Base-by-base conservation (phyloP, 53 echinoderm and acorn worm genomes). In the Henricia sp. region DNA sequence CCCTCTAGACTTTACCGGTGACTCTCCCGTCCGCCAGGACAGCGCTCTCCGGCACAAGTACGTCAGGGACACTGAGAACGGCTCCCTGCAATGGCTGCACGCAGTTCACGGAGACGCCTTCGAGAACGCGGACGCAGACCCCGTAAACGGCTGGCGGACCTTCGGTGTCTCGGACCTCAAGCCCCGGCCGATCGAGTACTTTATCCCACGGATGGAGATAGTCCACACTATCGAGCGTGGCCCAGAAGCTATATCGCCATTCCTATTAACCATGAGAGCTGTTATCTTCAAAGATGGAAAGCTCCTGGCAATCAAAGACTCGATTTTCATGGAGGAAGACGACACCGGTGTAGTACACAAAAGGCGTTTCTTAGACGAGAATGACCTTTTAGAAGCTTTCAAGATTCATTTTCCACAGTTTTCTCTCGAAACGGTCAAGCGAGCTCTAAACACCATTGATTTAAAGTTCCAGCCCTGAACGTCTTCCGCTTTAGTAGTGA, bases 251-350 rank as follows among this genome's bases (percentile, higher is more conserved):
- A 10, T 48, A 26, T 1, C 56, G 14, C 40, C 41, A 0, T 78
- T 87, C 32, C 37, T 77, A 2, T 32, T 9, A 28, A 55, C 25
- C 54, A 11, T 77, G 12, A 77, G 77, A 23, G 60, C 57, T 12
- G 37, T 78, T 0, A 17, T 23, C 20, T 87, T 52, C 19, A 32
- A 38, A 10, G 17, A 87, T 16, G 53, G 39, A 1, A 67, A 53
- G 50, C 24, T 87, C 21, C 8, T 87, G 1, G 78, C 78, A 3
- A 87, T 87, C 41, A 87, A 80, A 24, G 68, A 68, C 16, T 68
- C 42, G 11, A 52, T 48, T 0, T 12, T 87, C 3, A 30, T 87
- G 11, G 14, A 41, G 29, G 87, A 87, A 54, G 57, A 78, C 36
- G 14, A 55, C 3, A 68, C 24, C 2, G 77, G 69, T 4, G 23